A percentile compares a stretch with the other conserved stretches of the same genome.
Evolutionary conservation across 37 sponge, comb jelly and placozoan species (phyloP).

Genomic region (Beroe ovata): DNA sequence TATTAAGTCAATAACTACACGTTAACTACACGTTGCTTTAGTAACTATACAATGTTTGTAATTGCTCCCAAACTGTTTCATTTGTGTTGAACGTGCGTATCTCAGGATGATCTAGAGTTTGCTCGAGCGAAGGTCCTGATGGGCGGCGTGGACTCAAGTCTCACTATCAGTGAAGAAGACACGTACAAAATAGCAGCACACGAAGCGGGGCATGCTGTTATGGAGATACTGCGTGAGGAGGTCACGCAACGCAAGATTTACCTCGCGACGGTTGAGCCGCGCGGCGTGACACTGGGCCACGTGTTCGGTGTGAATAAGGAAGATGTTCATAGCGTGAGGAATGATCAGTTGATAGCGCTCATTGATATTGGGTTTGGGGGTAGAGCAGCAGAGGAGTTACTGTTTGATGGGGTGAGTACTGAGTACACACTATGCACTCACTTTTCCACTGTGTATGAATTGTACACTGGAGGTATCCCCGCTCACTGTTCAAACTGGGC

Average conservation of each 20-base stretch:
- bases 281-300: slow-evolving; percentile 10
- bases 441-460: too few relatives aligned
- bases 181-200: slow-evolving; percentile 33
- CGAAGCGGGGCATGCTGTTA: slow-evolving; percentile 39
- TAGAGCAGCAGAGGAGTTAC: slow-evolving; percentile 13
- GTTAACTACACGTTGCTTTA: too few relatives aligned
- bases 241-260: slow-evolving; percentile 25
- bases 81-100: too few relatives aligned
- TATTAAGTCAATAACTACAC: too few relatives aligned
- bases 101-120: slow-evolving; percentile 43
- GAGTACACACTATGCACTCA: too few relatives aligned
- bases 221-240: slow-evolving; percentile 44
- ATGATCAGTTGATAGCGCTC: slow-evolving; percentile 34
- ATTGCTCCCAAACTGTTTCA: neutral
- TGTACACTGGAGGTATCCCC: too few relatives aligned
- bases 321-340: slow-evolving; percentile 5
- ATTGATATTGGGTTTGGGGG: slow-evolving; percentile 37
- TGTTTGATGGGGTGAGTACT: slow-evolving; percentile 29
- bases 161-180: slow-evolving; percentile 23
- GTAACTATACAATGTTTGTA: too few relatives aligned
- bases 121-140: slow-evolving; percentile 51
- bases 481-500: too few relatives aligned
- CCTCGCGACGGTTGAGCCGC: slow-evolving; percentile 56
- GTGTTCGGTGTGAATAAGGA: slow-evolving; percentile 2
- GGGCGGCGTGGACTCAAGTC: slow-evolving; percentile 18